These are phyloP conservation scores for Macrosteles quadrilineatus DNA, from an alignment of 1,140 invertebrate species.

Conservation along the genomic window DNA sequence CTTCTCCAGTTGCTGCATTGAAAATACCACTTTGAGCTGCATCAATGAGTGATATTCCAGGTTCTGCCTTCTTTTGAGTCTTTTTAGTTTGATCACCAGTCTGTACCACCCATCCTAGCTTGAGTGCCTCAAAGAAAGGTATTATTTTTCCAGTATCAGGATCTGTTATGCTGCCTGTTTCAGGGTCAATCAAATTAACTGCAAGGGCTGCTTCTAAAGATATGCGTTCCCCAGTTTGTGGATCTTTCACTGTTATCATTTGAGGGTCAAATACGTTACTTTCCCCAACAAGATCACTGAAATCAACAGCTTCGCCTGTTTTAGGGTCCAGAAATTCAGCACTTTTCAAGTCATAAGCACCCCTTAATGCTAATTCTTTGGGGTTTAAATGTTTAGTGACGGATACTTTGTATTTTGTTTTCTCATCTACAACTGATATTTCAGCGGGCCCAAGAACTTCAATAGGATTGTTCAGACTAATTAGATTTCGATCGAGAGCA, in stretches of 20 bases:
- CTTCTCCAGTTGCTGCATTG: conserved; percentile 58
- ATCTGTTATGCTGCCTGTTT: conserved; percentile 79
- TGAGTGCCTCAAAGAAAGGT: conserved; percentile 82
- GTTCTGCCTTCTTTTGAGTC: conserved; percentile 36
- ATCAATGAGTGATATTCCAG: conserved; percentile 61
- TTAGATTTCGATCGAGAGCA: conserved; percentile 62
- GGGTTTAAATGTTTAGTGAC: conserved; percentile 62
- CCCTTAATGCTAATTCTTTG: conserved; percentile 66
- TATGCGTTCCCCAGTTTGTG: conserved; percentile 65
- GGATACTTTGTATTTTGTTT: conserved; percentile 48
- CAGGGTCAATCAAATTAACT: conserved; percentile 70
- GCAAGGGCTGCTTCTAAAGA: conserved; percentile 73
- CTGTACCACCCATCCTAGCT: conserved; percentile 65
- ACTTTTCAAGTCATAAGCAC: conserved; percentile 71
- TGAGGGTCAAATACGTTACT: conserved; percentile 73
- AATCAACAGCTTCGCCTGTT: conserved; percentile 69
- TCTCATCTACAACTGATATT: conserved; percentile 49
- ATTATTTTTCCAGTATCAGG: conserved; percentile 76
- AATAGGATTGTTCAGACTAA: conserved; percentile 66
- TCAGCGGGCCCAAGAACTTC: conserved; percentile 59
- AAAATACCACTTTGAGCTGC: conserved; percentile 66
- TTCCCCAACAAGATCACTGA: conserved; percentile 76
- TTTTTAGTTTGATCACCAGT: conserved; percentile 43
- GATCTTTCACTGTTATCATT: conserved; percentile 75
- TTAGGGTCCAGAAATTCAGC: conserved; percentile 78